Conservation (phyloP, 1,140 invertebrate genomes). For the Ceratitis capitata region DNA sequence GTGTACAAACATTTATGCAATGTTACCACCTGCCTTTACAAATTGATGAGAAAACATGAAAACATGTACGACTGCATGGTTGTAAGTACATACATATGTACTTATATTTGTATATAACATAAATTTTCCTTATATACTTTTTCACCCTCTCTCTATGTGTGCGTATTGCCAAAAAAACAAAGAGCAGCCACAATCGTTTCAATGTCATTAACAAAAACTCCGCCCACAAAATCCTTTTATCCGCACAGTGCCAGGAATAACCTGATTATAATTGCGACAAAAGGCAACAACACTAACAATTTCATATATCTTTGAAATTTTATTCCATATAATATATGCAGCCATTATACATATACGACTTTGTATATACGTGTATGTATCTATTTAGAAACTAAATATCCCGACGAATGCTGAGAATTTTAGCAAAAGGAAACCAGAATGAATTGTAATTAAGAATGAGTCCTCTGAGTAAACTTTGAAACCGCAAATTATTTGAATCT, state of each 20-base stretch:
- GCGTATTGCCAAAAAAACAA: neutral
- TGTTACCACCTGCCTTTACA: neutral
- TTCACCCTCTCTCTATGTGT: neutral
- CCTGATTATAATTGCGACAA: neutral
- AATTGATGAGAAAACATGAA: neutral
- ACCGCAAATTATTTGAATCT: no score
- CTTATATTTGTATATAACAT: neutral
- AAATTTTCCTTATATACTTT: neutral
- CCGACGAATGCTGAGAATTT: no score
- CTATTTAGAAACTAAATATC: no score
- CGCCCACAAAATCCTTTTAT: conserved; percentile 9
- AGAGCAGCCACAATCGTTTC: neutral
- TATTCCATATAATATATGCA: no score
- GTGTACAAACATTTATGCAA: no score
- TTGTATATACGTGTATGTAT: no score
- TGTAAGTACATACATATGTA: neutral
- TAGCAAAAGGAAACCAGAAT: no score
- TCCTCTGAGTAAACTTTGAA: no score
- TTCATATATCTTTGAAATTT: no score
- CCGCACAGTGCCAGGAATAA: neutral
- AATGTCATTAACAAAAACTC: conserved; percentile 34
- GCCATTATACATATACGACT: no score
- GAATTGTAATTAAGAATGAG: no score
- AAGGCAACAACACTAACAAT: neutral
- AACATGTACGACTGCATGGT: neutral